Percentiles rank a stretch among this genome's conserved stretches.
Conservation (phyloP, 2,888 invertebrate genomes). For the Notodonta dromedarius region DNA sequence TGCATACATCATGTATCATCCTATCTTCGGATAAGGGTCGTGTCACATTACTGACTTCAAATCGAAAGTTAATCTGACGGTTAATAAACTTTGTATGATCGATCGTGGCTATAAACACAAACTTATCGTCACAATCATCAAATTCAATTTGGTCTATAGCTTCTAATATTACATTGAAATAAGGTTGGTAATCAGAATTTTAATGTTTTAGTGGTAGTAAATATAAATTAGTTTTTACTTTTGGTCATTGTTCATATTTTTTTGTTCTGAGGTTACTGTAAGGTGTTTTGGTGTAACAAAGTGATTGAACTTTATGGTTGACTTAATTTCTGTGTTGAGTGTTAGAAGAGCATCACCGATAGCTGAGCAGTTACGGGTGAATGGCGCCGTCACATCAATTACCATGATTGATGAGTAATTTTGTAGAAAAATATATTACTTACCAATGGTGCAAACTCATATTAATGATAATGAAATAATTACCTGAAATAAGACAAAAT, state of each 20-base stretch:
- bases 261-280: conserved; percentile 57
- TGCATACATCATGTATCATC: conserved; percentile 30
- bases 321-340: conserved; percentile 44
- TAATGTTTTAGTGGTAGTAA: conserved; percentile 11
- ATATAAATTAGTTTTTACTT: conserved; percentile 32
- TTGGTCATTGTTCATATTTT: conserved; percentile 53
- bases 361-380: conserved; percentile 8
- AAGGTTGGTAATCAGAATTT: conserved; percentile 38
- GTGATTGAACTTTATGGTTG: conserved; percentile 71
- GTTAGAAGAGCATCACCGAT: conserved; percentile 19
- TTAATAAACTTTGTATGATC: conserved; percentile 69
- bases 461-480: not conserved
- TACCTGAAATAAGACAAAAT: conserved; percentile 5
- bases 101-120: conserved; percentile 54
- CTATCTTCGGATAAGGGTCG: conserved; percentile 44
- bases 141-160: conserved; percentile 7
- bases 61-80: conserved; percentile 72
- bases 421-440: not conserved
- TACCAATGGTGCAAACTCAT: not conserved
- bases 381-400: not conserved
- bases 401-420: not conserved
- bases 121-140: conserved; percentile 17
- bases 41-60: conserved; percentile 64
- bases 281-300: conserved; percentile 39
- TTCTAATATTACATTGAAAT: conserved; percentile 23